Base-by-base conservation (phyloP, 1,140 invertebrate species). In the Ectropis grisescens region DNA sequence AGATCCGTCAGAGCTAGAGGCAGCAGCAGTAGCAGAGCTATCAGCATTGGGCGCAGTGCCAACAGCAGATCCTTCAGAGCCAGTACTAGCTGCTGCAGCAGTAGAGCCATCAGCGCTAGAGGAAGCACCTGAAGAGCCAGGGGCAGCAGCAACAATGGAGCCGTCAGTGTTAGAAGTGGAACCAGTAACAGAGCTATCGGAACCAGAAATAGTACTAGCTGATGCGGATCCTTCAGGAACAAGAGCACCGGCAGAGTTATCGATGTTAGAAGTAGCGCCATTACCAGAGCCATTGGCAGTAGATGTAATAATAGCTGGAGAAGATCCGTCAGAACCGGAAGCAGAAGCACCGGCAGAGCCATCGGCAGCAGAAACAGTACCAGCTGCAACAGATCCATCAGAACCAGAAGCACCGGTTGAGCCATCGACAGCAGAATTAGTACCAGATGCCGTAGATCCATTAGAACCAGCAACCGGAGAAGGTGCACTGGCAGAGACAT, bases 131-230 rank as follows among this genome's bases (percentile, higher is more conserved):
- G 12, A 11, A 23, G 11, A 14, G 15, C 14, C 11, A 10, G 31
- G 19, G 12, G 7, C 41, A 29, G 25, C 11, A 3, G 15, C 19
- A 8, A 11, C 22, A 32, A 25, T 16, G 2, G 9, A 2, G 8
- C 13, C 13, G 8, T 5, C 15, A 15, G 15, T 12, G 26, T 9
- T 11, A 13, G 26, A 11, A 19, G 26, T 15, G 11, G 37, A 23
- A 9, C 12, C 27, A 36, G 31, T 11, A 13, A 29, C 10, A 19
- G 37, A 15, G 3, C 13, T 27, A 6, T 23, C 13, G 11, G 37
- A 12, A 11, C 8, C 28, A 19, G 33, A 1, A 3, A 11, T 1
- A 2, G n/a, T n/a, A n/a, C n/a, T n/a, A n/a, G n/a, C n/a, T n/a
- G n/a, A 19, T 3, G 16, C 16, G 8, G 16, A 19, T 3, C 3